A percentile compares a stretch with the other conserved stretches of the same genome.
These are phyloP conservation scores for Rachycentron canadum DNA, from an alignment of 2,797 vertebrate species.

Conservation along the genomic window DNA sequence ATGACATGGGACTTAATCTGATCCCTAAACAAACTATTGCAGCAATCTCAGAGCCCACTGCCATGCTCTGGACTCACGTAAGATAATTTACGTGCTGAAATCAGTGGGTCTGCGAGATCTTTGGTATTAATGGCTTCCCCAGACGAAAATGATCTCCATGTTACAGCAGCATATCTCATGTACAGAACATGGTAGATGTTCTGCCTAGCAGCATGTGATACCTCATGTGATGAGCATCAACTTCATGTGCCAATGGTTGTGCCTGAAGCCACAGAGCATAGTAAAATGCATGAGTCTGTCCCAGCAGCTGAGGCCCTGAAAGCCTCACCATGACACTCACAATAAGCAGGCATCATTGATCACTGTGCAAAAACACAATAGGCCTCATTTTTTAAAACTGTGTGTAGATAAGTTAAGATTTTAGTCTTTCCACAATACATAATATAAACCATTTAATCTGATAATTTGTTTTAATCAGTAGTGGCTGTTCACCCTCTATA, in stretches of 20 bases:
- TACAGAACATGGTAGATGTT: slow-evolving; percentile 76
- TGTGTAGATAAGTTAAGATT: slow-evolving; percentile 10
- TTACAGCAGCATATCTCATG: slow-evolving; percentile 61
- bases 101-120: slow-evolving; percentile 64
- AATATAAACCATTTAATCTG: slow-evolving; percentile 20
- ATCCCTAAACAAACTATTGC: slow-evolving; percentile 78
- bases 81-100: slow-evolving; percentile 73
- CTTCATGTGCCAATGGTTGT: slow-evolving; percentile 63
- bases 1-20: slow-evolving; percentile 79
- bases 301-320: slow-evolving; percentile 59
- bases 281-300: slow-evolving; percentile 65
- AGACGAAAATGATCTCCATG: slow-evolving; percentile 70
- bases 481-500: slow-evolving; percentile 18
- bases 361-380: slow-evolving; percentile 46
- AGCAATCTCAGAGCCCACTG: slow-evolving; percentile 37
- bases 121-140: slow-evolving; percentile 70
- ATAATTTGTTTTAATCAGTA: slow-evolving; percentile 5
- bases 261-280: slow-evolving; percentile 63
- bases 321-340: slow-evolving; percentile 49
- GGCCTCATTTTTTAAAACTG: slow-evolving; percentile 15
- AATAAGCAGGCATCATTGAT: slow-evolving; percentile 49
- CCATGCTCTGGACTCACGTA: slow-evolving; percentile 48
- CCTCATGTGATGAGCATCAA: slow-evolving; percentile 80
- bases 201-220: slow-evolving; percentile 79
- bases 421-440: slow-evolving; percentile 15